These are phyloP conservation scores for Rhabdornis inornatus DNA, from an alignment of 2,113 vertebrate genomes.

Conservation along the genomic window DNA sequence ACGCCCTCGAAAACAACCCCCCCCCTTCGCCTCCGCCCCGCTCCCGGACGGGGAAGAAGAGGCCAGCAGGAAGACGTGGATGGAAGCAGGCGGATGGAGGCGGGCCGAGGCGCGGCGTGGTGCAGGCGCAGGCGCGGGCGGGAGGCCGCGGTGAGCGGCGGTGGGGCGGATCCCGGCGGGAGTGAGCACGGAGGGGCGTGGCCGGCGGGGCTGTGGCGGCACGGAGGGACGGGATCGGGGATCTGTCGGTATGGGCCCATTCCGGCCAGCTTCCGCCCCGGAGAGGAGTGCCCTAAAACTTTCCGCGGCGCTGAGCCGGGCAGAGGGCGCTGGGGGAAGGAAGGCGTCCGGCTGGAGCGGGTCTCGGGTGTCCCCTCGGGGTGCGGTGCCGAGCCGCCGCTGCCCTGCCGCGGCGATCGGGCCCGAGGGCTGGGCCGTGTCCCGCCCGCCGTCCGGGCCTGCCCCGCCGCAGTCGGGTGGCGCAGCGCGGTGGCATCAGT, in stretches of 20 bases:
- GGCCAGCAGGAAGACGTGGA: accelerated
- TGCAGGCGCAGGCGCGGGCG: not conserved
- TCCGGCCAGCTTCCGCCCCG: not conserved
- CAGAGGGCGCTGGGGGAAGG: not conserved
- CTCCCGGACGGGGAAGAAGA: too few relatives aligned
- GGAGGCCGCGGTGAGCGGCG: too few relatives aligned
- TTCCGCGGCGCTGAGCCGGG: not conserved
- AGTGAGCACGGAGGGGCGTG: not conserved
- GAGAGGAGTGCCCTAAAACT: not conserved
- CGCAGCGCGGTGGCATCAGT: accelerated
- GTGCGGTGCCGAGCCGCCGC: not conserved
- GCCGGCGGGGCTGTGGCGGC: accelerated
- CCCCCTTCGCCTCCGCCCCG: accelerated
- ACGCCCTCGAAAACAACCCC: accelerated
- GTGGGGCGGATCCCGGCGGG: not conserved
- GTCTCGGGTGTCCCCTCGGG: accelerated
- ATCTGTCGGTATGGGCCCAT: accelerated
- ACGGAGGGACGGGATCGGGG: accelerated
- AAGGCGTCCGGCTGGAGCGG: not conserved
- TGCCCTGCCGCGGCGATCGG: too few relatives aligned
- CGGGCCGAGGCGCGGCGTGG: not conserved
- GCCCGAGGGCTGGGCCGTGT: not conserved
- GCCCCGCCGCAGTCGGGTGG: not conserved
- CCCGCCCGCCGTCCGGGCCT: not conserved
- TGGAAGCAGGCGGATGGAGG: not conserved